Base-by-base conservation (phyloP, 2,113 vertebrate species). In the Chamaea fasciata region DNA sequence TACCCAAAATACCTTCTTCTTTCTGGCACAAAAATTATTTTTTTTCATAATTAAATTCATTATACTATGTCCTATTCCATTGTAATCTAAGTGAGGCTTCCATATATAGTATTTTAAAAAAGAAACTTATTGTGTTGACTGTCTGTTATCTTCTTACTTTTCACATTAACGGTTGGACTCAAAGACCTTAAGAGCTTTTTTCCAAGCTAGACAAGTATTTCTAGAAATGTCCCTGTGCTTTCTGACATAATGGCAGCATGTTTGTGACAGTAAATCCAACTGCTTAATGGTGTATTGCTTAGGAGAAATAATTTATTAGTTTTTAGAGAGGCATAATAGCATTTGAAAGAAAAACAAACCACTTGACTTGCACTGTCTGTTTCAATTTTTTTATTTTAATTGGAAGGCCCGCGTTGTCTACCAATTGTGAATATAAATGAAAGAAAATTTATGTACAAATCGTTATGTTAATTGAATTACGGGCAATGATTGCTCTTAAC, bases 111-210 rank as follows among this genome's bases (percentile, higher is more conserved):
- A 11, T 57, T 59, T 82, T 47, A 2, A 2, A 79, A 78, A 62
- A 28, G n/a, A 30, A 9, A 30, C 2, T 50, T 60, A 22, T 1
- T 67, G 5, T 50, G 15, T 27, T 71, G 22, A 37, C 20, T n/a
- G 7, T 33, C 10, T 18, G 1, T 47, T 87, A 15, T 33, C 24
- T 9, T 87, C 15, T 33, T 80, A 17, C 10, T 81, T 79, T 86
- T 59, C 28, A n/a, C 2, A 19, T 46, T 70, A 82, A 26, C 0
- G 0, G 26, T 35, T 83, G n/a, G 15, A 35, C n/a, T 47, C 26
- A 59, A 49, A 55, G 26, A 28, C 35, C 47, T 55, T 10, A 37
- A 37, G 55, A 49, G 10, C 2, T 19, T 47, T 55, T 76, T 49
- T 55, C 22, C 56, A 62, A 83, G 4, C 26, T 13, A 28, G 33